Conservation (phyloP, 2,113 vertebrate genomes). For the Sula dactylatra region DNA sequence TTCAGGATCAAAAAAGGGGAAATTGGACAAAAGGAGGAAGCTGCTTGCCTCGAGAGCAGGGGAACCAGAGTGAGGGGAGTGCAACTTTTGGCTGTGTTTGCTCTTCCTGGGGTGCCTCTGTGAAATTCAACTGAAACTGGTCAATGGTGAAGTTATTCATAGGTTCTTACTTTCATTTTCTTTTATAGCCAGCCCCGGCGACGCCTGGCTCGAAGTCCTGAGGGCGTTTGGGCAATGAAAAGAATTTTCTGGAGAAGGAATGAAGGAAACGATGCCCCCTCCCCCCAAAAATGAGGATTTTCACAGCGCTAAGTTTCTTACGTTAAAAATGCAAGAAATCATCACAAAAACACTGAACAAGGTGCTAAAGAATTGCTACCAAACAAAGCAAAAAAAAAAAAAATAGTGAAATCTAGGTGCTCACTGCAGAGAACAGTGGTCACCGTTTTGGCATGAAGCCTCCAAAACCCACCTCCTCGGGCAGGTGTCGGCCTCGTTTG, state of each 20-base stretch:
- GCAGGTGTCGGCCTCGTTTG: neutral
- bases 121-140: neutral
- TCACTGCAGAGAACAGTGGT: fast-evolving
- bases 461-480: fast-evolving
- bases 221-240: fast-evolving
- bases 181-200: fast-evolving
- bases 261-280: fast-evolving
- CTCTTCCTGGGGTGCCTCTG: neutral
- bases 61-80: fast-evolving
- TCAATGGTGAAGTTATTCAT: neutral
- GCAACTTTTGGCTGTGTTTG: neutral
- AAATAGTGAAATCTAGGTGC: neutral
- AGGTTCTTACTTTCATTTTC: neutral
- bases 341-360: neutral
- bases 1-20: neutral
- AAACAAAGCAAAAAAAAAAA: neutral
- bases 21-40: neutral
- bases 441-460: fast-evolving
- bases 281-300: neutral
- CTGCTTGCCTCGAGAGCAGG: neutral
- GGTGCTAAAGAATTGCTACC: no score
- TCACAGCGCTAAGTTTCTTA: fast-evolving
- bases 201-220: fast-evolving
- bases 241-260: neutral
- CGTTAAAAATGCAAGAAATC: neutral